These are phyloP conservation scores for Scaptomyza caliginosa DNA, from an alignment of 2,888 invertebrate species.

Conservation along the genomic window DNA sequence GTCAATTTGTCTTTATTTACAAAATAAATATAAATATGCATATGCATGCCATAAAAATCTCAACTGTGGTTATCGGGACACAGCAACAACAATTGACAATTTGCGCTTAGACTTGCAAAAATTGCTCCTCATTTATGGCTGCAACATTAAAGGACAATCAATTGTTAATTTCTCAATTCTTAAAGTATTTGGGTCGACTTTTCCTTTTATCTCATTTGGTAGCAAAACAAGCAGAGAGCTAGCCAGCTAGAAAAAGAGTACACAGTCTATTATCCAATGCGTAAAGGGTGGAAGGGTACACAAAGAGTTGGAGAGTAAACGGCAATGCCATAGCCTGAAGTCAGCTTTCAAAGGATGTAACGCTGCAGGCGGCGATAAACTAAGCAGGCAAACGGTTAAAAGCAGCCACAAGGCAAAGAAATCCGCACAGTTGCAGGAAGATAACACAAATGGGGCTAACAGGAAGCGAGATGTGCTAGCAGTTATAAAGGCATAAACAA, in stretches of 20 bases:
- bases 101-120: background rate
- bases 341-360: conserved; percentile 33
- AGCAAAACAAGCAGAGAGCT: background rate
- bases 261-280: too few relatives aligned
- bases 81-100: too few relatives aligned
- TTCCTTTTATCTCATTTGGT: background rate
- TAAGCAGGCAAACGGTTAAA: conserved; percentile 44
- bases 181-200: conserved; percentile 28
- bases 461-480: conserved; percentile 10
- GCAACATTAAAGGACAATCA: conserved; percentile 16
- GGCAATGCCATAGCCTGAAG: conserved; percentile 31
- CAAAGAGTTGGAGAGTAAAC: conserved; percentile 2
- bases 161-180: conserved; percentile 19
- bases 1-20: too few relatives aligned
- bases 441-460: conserved; percentile 24
- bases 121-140: conserved; percentile 4
- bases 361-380: conserved; percentile 46
- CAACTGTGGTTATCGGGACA: too few relatives aligned
- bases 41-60: too few relatives aligned
- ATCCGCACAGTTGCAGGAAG: conserved; percentile 26
- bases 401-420: conserved; percentile 16
- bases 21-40: too few relatives aligned
- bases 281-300: background rate
- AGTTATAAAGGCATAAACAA: conserved; percentile 12
- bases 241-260: background rate